Evolutionary conservation across 1,140 invertebrate species (phyloP).

Genomic region (Teleopsis dalmanni): DNA sequence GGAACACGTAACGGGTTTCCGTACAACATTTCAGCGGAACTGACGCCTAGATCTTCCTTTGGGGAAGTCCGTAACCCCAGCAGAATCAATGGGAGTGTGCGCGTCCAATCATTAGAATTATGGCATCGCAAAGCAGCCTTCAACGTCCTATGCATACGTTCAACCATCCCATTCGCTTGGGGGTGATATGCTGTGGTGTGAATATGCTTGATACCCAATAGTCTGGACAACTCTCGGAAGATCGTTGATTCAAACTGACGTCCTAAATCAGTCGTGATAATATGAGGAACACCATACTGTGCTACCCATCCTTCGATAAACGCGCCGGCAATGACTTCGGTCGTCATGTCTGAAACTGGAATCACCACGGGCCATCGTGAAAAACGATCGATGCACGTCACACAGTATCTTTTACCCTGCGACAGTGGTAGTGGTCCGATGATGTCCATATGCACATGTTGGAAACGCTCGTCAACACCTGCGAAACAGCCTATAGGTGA

Average conservation of each 20-base stretch:
- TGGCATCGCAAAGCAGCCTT: slow-evolving; percentile 12
- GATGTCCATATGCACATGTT: slow-evolving; percentile 1
- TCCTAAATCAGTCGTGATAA: slow-evolving; percentile 41
- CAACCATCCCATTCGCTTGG: slow-evolving; percentile 14
- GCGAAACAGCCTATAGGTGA: not conserved
- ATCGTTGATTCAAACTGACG: slow-evolving; percentile 30
- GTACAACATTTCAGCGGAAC: slow-evolving; percentile 2
- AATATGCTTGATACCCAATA: slow-evolving; percentile 15
- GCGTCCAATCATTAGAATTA: slow-evolving; percentile 10
- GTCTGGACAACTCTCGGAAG: slow-evolving; percentile 10
- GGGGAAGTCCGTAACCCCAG: not conserved
- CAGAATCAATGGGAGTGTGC: not conserved
- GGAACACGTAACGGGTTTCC: slow-evolving; percentile 1
- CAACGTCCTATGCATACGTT: slow-evolving; percentile 3
- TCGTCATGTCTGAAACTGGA: slow-evolving; percentile 22
- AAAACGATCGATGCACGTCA: slow-evolving; percentile 3
- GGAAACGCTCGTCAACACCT: not conserved
- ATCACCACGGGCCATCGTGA: slow-evolving; percentile 16
- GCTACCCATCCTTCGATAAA: slow-evolving; percentile 36
- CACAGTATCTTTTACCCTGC: not conserved
- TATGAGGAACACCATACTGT: slow-evolving; percentile 22
- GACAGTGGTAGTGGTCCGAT: slow-evolving; percentile 8
- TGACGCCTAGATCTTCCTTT: not conserved
- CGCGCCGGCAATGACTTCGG: slow-evolving; percentile 15
- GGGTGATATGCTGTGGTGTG: slow-evolving; percentile 26